Evolutionary conservation across 2,113 vertebrate species (phyloP).

Genomic region (Melanostigma gelatinosum): DNA sequence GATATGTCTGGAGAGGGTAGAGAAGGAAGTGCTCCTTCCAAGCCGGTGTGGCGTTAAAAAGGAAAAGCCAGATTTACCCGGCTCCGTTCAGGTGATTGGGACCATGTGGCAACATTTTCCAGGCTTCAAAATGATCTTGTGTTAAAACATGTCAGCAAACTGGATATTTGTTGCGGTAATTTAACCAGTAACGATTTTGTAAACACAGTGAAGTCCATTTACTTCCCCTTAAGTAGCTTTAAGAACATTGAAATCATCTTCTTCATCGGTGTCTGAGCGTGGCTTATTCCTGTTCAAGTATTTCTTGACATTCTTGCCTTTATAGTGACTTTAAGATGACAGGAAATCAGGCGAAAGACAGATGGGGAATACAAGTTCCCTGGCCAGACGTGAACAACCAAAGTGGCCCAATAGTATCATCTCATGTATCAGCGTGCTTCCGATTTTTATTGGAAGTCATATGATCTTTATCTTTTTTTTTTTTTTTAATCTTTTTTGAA

Average conservation of each 20-base stretch:
- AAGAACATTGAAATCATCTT: background rate
- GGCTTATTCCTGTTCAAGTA: background rate
- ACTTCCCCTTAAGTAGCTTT: background rate
- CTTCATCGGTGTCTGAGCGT: background rate
- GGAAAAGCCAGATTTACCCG: background rate
- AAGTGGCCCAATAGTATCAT: background rate
- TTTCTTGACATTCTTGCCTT: background rate
- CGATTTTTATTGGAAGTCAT: no score
- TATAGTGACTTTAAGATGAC: background rate
- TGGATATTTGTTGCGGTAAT: background rate
- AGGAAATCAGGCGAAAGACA: background rate
- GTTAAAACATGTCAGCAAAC: background rate
- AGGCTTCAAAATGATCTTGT: no score
- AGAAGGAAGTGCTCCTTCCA: no score
- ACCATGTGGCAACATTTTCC: background rate
- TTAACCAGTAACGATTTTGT: background rate
- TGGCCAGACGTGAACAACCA: background rate
- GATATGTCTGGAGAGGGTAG: background rate
- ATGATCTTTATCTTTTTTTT: no score
- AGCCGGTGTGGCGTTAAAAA: background rate
- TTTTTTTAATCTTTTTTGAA: no score
- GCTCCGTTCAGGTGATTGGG: background rate
- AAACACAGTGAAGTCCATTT: background rate
- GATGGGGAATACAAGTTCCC: background rate
- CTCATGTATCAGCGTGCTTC: background rate